These are phyloP conservation scores for Henricia sp. DNA, from an alignment of 53 echinoderm and acorn worm genomes.

Conservation along the genomic window DNA sequence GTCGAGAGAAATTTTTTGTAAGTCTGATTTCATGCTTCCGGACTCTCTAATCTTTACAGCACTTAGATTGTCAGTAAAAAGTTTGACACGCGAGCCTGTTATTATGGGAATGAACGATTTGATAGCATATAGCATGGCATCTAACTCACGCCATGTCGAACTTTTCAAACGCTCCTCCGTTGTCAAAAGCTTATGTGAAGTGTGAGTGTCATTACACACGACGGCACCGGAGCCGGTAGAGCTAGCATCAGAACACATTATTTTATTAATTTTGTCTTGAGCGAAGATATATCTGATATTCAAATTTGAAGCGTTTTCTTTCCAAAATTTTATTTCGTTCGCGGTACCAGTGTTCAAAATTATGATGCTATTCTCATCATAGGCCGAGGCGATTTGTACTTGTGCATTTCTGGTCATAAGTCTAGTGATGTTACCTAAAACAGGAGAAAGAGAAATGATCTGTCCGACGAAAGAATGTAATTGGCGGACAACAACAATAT, in stretches of 20 bases:
- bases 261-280: background rate
- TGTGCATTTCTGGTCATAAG: slow-evolving; percentile 5
- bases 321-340: background rate
- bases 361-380: background rate
- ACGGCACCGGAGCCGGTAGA: no score
- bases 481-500: background rate
- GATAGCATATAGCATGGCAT: background rate
- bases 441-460: slow-evolving; percentile 18
- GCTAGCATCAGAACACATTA: slow-evolving; percentile 38
- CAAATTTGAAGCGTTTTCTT: background rate
- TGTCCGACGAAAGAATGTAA: slow-evolving; percentile 24
- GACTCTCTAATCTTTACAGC: slow-evolving; percentile 9
- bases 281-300: background rate
- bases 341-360: background rate
- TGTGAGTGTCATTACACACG: background rate
- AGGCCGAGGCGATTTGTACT: background rate
- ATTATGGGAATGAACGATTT: slow-evolving; percentile 7
- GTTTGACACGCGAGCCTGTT: background rate
- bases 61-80: slow-evolving; percentile 23
- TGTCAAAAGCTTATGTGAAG: slow-evolving; percentile 52
- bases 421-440: background rate
- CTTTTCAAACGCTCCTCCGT: slow-evolving; percentile 13
- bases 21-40: slow-evolving; percentile 34
- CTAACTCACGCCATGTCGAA: slow-evolving; percentile 51
- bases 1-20: background rate